A percentile compares a stretch with the other conserved stretches of the same genome.
Conservation (phyloP, 2,113 vertebrate genomes). For the Thamnophis sirtalis region DNA sequence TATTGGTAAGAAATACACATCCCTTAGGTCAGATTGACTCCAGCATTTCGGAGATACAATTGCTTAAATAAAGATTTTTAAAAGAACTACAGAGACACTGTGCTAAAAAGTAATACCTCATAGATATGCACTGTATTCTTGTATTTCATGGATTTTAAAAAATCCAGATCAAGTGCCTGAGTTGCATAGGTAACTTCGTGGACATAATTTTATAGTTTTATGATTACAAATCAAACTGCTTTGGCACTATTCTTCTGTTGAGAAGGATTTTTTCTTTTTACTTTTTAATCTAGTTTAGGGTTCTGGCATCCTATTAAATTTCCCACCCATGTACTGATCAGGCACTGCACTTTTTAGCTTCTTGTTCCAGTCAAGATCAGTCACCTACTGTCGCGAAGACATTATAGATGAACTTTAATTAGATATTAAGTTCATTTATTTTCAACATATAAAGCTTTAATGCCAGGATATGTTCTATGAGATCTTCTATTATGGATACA, state of each 20-base stretch:
- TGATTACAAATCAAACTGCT: too few relatives aligned
- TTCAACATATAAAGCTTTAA: neutral
- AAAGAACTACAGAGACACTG: slow-evolving; percentile 10
- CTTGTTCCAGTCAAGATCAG: neutral
- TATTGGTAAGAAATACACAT: too few relatives aligned
- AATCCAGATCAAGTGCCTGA: too few relatives aligned
- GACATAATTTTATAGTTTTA: too few relatives aligned
- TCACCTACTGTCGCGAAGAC: neutral
- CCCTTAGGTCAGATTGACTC: slow-evolving; percentile 30
- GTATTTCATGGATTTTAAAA: too few relatives aligned
- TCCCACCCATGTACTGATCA: neutral
- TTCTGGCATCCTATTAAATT: neutral
- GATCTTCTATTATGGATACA: neutral
- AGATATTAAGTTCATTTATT: neutral
- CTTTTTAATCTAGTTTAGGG: neutral
- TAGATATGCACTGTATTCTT: neutral
- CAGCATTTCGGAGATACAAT: slow-evolving; percentile 37
- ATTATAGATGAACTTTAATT: neutral
- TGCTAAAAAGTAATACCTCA: neutral
- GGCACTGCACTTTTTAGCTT: neutral
- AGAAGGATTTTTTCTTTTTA: too few relatives aligned
- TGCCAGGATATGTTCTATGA: neutral
- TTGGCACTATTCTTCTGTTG: too few relatives aligned
- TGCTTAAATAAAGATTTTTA: slow-evolving; percentile 38
- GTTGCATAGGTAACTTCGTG: too few relatives aligned